Base-by-base conservation (phyloP, 2,797 vertebrate genomes). In the Tenualosa ilisha region DNA sequence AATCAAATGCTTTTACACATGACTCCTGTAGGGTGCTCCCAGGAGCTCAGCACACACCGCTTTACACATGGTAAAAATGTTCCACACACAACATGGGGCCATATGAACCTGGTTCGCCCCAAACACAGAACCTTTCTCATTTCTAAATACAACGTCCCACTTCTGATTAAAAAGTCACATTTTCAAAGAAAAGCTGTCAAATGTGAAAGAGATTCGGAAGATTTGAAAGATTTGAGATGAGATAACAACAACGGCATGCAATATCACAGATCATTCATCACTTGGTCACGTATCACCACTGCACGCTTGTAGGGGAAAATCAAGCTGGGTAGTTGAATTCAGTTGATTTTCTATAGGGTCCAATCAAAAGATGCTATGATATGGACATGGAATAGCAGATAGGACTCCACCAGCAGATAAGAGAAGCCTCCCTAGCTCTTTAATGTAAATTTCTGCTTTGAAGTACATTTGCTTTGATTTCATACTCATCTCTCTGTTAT, bases 1-100 rank as follows among this genome's bases (percentile, higher is more conserved):
- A 79, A 79, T 79, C 72, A 79, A 79, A 46, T 79, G 72, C 65
- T 79, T 79, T 79, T 46, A 79, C 72, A 46, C 72, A 6, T 5
- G 72, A 46, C 72, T 40, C 68, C 72, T 40, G 46, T 43, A 43
- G 37, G 37, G 15, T 75, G 5, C 15, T 3, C 26, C 5, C 65
- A 37, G 65, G 26, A 72, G 65, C 65, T 13, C 12, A 6, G 3
- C 65, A 72, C 31, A 15, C 65, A 72, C 8, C 31, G 1, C 31
- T 31, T 31, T 31, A 68, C 9, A 68, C 24, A 65, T 65, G 24
- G 11, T 65, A 72, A 13, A 40, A 37, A 31, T 40, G 31, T 75
- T 75, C 24, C 31, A 40, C 31, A 31, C 26, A 20, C 68, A 20
- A 75, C 15, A 79, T 46, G 72, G 37, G 15, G 72, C 15, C 5